Evolutionary conservation across 1,140 invertebrate species (phyloP).

Genomic region (Drosophila obscura): DNA sequence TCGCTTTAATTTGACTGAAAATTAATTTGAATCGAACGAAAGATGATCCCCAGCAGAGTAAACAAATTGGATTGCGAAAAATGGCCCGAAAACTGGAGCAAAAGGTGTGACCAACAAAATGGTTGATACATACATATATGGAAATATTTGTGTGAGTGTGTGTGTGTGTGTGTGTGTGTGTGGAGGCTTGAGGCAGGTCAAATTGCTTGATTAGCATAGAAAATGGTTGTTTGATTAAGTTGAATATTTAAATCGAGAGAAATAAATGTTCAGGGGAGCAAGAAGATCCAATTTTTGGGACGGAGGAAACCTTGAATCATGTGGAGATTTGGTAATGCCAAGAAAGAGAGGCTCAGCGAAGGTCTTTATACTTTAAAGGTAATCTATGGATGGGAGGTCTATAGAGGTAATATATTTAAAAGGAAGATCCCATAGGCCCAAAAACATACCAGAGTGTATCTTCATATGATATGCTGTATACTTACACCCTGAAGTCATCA

Average conservation of each 20-base stretch:
- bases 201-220: slow-evolving; percentile 49
- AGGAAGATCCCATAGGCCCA: too few species aligned
- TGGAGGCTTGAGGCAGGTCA: slow-evolving; percentile 47
- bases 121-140: slow-evolving; percentile 7
- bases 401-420: too few species aligned
- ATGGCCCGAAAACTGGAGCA: slow-evolving; percentile 47
- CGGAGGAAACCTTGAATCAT: slow-evolving; percentile 24
- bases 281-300: slow-evolving; percentile 30
- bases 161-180: background rate
- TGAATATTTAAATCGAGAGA: slow-evolving; percentile 27
- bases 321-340: slow-evolving; percentile 22
- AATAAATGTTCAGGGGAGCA: slow-evolving; percentile 11
- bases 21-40: slow-evolving; percentile 61
- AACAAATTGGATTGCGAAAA: slow-evolving; percentile 66
- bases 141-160: background rate
- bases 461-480: too few species aligned
- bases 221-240: slow-evolving; percentile 35
- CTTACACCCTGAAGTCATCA: background rate
- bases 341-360: background rate
- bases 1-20: slow-evolving; percentile 68
- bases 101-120: slow-evolving; percentile 17
- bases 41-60: slow-evolving; percentile 42
- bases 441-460: too few species aligned
- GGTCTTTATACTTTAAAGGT: too few species aligned
- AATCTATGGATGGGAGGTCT: too few species aligned